Evolutionary conservation across 2,797 vertebrate genomes (phyloP).

Genomic region (Amniataba percoides): DNA sequence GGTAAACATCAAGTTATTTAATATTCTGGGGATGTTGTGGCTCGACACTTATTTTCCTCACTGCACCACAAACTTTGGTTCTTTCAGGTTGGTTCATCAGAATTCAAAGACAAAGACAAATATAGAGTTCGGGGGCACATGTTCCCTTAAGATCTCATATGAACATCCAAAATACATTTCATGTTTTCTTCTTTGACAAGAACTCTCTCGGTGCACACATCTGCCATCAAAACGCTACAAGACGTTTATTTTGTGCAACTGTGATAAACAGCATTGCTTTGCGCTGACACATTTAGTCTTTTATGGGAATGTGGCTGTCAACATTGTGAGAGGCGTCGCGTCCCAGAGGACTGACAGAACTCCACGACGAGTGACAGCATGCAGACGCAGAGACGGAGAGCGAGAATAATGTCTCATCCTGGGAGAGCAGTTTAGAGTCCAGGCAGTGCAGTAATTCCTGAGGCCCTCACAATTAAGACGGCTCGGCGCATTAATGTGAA

Average conservation of each 20-base stretch:
- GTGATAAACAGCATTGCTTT: conserved; percentile 38
- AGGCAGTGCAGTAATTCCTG: conserved; percentile 23
- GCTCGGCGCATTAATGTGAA: conserved; percentile 22
- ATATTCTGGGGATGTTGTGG: not conserved
- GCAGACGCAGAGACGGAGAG: conserved; percentile 20
- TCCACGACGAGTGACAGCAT: conserved; percentile 44
- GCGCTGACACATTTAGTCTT: conserved; percentile 47
- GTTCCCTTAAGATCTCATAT: not conserved
- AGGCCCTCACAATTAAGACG: conserved; percentile 6
- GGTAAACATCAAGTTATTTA: not conserved
- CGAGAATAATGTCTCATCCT: conserved; percentile 1
- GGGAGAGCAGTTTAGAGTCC: conserved; percentile 17
- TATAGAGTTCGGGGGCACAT: not conserved
- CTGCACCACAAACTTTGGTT: not conserved
- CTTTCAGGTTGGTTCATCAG: not conserved
- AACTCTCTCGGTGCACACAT: conserved; percentile 4
- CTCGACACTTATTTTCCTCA: not conserved
- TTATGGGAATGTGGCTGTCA: conserved; percentile 42
- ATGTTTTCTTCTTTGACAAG: conserved; percentile 14
- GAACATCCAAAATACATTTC: not conserved
- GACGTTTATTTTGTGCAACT: conserved; percentile 36
- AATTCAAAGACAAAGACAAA: conserved; percentile 1
- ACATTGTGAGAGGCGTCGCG: conserved; percentile 5
- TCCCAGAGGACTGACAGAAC: conserved; percentile 34
- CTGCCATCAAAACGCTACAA: conserved; percentile 32